Evolutionary conservation across 2,113 vertebrate species (phyloP), one percentile per base, ranked within the genome.

Genomic region (Phylloscopus trochilus): DNA sequence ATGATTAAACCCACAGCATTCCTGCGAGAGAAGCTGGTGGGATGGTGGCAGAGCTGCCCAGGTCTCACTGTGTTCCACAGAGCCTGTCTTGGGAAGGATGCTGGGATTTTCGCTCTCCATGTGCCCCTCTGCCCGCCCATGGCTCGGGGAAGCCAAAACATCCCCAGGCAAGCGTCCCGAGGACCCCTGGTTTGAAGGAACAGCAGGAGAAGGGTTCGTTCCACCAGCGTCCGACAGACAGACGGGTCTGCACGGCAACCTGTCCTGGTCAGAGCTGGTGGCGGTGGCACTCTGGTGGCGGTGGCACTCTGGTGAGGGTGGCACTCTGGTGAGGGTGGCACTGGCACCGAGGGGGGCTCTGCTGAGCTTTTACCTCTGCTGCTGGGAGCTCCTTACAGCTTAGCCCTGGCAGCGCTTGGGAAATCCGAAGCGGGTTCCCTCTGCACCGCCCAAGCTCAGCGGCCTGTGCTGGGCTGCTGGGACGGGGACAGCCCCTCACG

Each of bases 71-170:
- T 21, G 26, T 43, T 68, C 70, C 68, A 63, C 39, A n/a, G 35
- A 27, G 7, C 17, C 20, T n/a, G 39, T 64, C 24, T 28, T 59
- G 69, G 44, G 4, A 9, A 15, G 28, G 9, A 82, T n/a, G 35
- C 37, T 75, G 89, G 23, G 62, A 64, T 83, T 86, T 75, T 72
- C 35, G 2, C 9, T 13, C 24, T 37, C 64, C 41, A 10, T 15
- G 41, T 44, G 49, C 15, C 30, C 6, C 31, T 82, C 60, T 92
- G 59, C 55, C 37, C 0, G 0, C 9, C 15, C 5, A 3, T 0
- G 1, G 37, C 37, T 60, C 0, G 3, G 46, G 37, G 28, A 69
- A 94, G 17, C 13, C 22, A 21, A 53, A 68, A 26, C 16, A 35
- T 24, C 11, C 20, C 7, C 15, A 3, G 24, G 15, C 6, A 20